phyloP scores from a whole-genome alignment of 2,113 vertebrate genomes.

The Cinclus cinclus region DNA sequence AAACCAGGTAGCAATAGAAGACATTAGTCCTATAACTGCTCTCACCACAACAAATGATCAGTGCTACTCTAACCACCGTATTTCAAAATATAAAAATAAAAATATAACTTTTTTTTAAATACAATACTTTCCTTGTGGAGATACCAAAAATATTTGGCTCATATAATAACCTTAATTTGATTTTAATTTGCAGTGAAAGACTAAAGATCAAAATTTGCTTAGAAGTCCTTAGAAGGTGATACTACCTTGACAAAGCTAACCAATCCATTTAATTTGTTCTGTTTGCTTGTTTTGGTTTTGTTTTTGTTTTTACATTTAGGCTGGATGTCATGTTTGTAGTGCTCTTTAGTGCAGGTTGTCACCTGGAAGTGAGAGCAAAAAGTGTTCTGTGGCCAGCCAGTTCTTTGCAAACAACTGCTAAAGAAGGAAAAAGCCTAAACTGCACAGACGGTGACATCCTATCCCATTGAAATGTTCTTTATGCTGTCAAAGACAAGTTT shows the following conservation, averaged over 20 bases:
- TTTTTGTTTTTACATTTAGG: neutral
- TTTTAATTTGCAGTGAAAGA: neutral
- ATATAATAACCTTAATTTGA: neutral
- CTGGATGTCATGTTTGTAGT: neutral
- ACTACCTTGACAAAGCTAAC: neutral
- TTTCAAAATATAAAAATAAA: neutral
- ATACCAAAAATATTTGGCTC: neutral
- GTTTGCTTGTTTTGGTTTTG: too few relatives aligned
- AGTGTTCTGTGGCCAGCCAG: neutral
- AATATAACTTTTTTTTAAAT: neutral
- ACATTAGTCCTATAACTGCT: neutral
- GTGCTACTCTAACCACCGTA: neutral
- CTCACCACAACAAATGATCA: neutral
- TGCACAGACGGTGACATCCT: neutral
- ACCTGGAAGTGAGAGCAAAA: neutral
- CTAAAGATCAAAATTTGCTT: neutral
- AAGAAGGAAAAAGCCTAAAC: neutral
- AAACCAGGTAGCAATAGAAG: conserved; percentile 8
- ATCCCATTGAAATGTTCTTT: neutral
- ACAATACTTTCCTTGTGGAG: neutral
- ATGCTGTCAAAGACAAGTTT: neutral
- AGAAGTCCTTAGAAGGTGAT: neutral
- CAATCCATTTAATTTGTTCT: neutral
- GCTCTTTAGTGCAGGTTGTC: neutral
- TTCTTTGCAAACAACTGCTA: neutral